Conservation (phyloP, 2,113 vertebrate genomes). For the Tyrannus savana region DNA sequence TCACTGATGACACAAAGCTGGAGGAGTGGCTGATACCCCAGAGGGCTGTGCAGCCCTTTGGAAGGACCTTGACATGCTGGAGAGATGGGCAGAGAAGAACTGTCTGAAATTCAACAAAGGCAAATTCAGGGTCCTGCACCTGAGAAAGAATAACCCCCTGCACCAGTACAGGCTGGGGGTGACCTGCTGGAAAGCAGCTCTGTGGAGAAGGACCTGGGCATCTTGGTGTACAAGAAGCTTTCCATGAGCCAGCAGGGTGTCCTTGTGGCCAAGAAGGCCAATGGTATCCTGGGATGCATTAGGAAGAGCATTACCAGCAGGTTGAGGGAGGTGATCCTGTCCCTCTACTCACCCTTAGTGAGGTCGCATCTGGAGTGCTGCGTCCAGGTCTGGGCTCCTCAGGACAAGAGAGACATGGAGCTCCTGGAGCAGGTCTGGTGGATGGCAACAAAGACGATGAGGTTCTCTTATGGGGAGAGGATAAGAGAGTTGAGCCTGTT, state of each 20-base stretch:
- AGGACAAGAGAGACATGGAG: neutral
- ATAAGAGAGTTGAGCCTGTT: neutral
- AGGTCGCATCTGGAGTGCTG: neutral
- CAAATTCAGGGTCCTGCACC: neutral
- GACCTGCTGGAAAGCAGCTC: neutral
- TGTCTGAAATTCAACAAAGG: neutral
- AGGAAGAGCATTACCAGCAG: no score
- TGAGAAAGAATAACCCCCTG: neutral
- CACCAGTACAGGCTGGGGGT: neutral
- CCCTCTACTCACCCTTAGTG: neutral
- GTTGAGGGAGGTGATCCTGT: neutral
- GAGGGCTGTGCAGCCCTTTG: neutral
- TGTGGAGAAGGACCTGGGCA: neutral
- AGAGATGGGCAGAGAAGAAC: neutral
- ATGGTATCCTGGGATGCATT: neutral
- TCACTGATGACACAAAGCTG: fast-evolving
- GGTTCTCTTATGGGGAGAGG: neutral
- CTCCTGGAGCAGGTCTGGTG: fast-evolving
- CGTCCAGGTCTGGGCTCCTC: neutral
- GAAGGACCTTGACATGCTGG: neutral
- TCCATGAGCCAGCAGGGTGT: neutral
- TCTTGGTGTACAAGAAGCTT: neutral
- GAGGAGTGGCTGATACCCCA: neutral
- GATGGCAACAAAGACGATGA: neutral
- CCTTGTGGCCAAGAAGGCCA: neutral